Evolutionary conservation across 2,113 vertebrate genomes (phyloP), one percentile per base, ranked within the genome.

Genomic region (Camelus bactrianus): DNA sequence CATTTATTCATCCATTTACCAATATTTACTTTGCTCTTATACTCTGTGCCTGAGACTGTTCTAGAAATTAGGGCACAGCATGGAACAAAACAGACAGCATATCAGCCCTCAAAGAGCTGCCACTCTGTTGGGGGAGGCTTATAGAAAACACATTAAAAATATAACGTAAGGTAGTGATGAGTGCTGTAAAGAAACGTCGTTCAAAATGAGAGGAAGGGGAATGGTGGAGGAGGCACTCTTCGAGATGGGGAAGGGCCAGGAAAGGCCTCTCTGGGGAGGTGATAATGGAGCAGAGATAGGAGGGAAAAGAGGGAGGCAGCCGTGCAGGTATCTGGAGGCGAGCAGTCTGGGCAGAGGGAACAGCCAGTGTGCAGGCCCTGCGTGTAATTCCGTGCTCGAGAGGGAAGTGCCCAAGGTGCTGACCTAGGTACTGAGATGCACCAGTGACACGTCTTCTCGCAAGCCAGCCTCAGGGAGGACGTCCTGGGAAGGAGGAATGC

Each of bases 401-500:
- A n/a, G 32, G 52, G 15, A 24, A 35, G 52, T 13, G 69, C 13
- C 15, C 13, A 0, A 11, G 38, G 24, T 7, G 60, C 30, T 77
- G 11, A 77, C 14, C 75, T 32, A 77, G 11, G 50, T 79, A n/a
- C 19, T 8, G 8, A 24, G 76, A 79, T 15, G 50, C 20, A 54
- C 32, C 75, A 77, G 75, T 54, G 75, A 54, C 19, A 52, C 30
- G 75, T 13, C 50, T 79, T 35, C 35, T 17, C 13, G 15, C 38
- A 3, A 11, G 20, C 12, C 60, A 32, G 60, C 60, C 60, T 50
- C 20, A 50, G 10, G 72, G 28, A 50, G 14, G 24, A 17, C 48
- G 12, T 50, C 42, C 80, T 0, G 0, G 17, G 48, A 12, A 28
- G 48, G 6, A 3, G 14, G 5, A 10, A 67, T 8, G 2, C 12